Evolutionary conservation across 2,113 vertebrate species (phyloP).

Genomic region (Camarhynchus parvulus): DNA sequence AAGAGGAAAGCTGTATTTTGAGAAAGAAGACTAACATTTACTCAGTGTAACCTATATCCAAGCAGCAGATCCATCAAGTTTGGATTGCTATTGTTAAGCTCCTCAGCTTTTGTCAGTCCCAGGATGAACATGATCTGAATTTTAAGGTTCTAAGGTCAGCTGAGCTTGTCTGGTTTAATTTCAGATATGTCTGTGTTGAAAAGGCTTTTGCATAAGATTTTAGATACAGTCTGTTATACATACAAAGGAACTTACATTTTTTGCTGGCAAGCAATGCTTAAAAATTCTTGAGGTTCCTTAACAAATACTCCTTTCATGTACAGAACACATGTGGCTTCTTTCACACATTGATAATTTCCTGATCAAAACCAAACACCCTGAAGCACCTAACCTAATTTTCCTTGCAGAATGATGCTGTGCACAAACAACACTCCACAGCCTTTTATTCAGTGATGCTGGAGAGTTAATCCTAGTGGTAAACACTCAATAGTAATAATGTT

Average conservation of each 20-base stretch:
- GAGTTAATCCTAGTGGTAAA: neutral
- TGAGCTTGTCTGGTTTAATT: neutral
- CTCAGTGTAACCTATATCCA: conserved; percentile 34
- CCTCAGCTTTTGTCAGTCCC: neutral
- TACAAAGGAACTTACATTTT: neutral
- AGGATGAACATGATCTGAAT: conserved; percentile 15
- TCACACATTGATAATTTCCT: neutral
- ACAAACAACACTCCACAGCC: neutral
- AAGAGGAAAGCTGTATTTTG: conserved; percentile 27
- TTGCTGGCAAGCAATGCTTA: neutral
- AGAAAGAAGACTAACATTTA: conserved; percentile 38
- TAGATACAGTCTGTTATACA: neutral
- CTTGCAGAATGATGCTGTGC: neutral
- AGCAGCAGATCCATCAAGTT: neutral
- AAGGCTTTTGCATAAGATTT: neutral
- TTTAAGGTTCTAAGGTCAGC: neutral
- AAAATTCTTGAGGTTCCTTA: neutral
- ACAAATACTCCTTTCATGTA: neutral
- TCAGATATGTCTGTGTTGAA: neutral
- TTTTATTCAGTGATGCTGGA: neutral
- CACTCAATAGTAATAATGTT: neutral
- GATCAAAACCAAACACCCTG: neutral
- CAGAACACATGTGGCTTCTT: neutral
- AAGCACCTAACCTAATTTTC: neutral
- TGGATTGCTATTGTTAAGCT: conserved; percentile 29